A percentile compares a stretch with the other conserved stretches of the same genome.
Conservation (phyloP, 1,140 invertebrate genomes). For the Temnothorax longispinosus region DNA sequence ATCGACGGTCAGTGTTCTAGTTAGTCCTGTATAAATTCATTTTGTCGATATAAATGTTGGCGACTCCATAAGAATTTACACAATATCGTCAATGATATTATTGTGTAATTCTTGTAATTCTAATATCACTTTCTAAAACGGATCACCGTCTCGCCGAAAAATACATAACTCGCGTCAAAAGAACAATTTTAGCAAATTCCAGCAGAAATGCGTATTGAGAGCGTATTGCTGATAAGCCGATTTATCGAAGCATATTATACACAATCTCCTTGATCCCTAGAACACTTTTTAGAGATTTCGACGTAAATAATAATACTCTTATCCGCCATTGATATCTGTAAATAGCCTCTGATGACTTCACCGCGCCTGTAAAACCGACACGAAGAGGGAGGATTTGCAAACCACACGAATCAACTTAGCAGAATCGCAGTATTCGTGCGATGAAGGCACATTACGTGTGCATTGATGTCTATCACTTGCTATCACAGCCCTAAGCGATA, state of each 20-base stretch:
- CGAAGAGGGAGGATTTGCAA: background rate
- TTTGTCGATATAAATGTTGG: background rate
- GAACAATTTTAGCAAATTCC: background rate
- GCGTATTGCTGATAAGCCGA: background rate
- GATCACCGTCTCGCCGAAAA: background rate
- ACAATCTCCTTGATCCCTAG: background rate
- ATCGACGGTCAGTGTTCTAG: conserved; percentile 31
- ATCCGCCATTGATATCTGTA: conserved; percentile 16
- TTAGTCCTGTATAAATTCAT: conserved; percentile 23
- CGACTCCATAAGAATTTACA: background rate
- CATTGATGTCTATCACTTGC: conserved; percentile 30
- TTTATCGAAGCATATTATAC: conserved; percentile 16
- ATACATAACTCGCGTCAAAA: background rate
- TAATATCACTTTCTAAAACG: conserved; percentile 1
- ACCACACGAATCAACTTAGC: background rate
- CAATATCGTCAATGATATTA: background rate
- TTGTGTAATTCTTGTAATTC: background rate
- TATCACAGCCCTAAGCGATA: conserved; percentile 1
- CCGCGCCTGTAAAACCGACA: background rate
- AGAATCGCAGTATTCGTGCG: background rate
- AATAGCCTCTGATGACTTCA: background rate
- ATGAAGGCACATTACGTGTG: conserved; percentile 8
- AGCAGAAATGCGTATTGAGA: conserved; percentile 7
- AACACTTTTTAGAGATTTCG: conserved; percentile 1
- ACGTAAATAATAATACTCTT: conserved; percentile 24